A percentile compares a stretch with the other conserved stretches of the same genome.
phyloP scores from a whole-genome alignment of 2,888 invertebrate genomes.

The Drosophila limbata region DNA sequence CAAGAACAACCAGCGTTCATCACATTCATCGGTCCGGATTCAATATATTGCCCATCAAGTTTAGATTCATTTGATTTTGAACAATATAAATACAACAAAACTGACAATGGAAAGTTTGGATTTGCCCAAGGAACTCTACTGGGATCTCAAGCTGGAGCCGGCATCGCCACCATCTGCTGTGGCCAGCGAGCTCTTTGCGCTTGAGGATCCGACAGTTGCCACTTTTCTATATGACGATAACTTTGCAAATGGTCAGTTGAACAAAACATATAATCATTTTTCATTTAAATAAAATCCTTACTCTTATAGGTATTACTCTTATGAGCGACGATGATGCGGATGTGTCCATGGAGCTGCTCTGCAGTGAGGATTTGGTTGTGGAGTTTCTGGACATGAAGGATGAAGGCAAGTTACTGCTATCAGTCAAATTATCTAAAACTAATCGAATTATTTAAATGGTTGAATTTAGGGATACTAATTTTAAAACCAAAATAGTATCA shows the following conservation, averaged over 20 bases:
- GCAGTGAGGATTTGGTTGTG: constrained; percentile 79
- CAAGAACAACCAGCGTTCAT: constrained; percentile 84
- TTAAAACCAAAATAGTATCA: not conserved
- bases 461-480: not conserved
- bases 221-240: constrained; percentile 78
- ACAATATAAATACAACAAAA: constrained; percentile 37
- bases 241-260: constrained; percentile 82
- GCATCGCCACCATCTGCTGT: constrained; percentile 77
- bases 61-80: constrained; percentile 40
- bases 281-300: not conserved
- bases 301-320: constrained; percentile 70
- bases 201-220: constrained; percentile 67
- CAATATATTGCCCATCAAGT: constrained; percentile 72
- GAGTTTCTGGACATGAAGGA: constrained; percentile 79
- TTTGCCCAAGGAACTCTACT: constrained; percentile 83
- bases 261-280: not conserved
- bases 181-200: constrained; percentile 81
- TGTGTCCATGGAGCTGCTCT: constrained; percentile 57
- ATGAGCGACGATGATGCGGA: constrained; percentile 46
- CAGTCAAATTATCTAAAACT: not conserved
- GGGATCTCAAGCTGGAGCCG: constrained; percentile 85
- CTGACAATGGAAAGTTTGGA: constrained; percentile 83
- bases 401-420: constrained; percentile 72
- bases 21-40: constrained; percentile 88
- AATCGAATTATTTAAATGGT: not conserved